Percentiles rank a stretch among this genome's conserved stretches.
Evolutionary conservation across 2,113 vertebrate species (phyloP).

Genomic region (Coptodon rendalli): DNA sequence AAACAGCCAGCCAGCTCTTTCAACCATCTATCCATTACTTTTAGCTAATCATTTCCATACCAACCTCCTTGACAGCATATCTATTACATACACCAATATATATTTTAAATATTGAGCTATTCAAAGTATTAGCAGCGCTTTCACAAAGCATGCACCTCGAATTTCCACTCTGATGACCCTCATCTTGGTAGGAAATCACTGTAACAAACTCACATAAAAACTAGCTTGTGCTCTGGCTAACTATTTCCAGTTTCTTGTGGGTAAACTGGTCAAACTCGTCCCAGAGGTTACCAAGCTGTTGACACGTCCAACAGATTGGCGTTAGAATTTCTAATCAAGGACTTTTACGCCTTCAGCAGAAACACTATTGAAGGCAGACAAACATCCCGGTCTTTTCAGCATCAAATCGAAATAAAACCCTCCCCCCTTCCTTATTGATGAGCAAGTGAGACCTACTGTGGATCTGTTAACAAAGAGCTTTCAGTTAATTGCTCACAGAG

Average conservation of each 20-base stretch:
- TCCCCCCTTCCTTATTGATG: constrained; percentile 66
- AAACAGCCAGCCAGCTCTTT: neutral
- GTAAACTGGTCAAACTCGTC: neutral
- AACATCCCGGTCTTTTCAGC: constrained; percentile 64
- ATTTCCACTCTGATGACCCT: neutral
- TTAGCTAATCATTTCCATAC: neutral
- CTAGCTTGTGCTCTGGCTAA: neutral
- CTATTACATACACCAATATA: neutral
- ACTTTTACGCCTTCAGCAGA: constrained; percentile 17
- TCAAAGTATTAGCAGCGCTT: neutral
- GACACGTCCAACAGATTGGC: constrained; percentile 20
- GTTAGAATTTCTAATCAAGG: constrained; percentile 42
- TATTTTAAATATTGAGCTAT: neutral
- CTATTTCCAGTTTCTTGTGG: neutral
- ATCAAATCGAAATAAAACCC: constrained; percentile 67
- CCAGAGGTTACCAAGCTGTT: constrained; percentile 9
- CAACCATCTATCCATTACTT: neutral
- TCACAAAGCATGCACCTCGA: neutral
- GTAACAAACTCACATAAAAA: neutral
- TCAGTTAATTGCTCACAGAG: constrained; percentile 65
- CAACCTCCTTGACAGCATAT: neutral
- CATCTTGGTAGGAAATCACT: neutral
- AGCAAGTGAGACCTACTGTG: constrained; percentile 66
- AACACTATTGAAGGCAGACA: constrained; percentile 59
- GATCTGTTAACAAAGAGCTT: constrained; percentile 69